A percentile compares a stretch with the other conserved stretches of the same genome.
phyloP scores from a whole-genome alignment of 2,888 invertebrate genomes.

The Eupeodes latifasciatus region DNA sequence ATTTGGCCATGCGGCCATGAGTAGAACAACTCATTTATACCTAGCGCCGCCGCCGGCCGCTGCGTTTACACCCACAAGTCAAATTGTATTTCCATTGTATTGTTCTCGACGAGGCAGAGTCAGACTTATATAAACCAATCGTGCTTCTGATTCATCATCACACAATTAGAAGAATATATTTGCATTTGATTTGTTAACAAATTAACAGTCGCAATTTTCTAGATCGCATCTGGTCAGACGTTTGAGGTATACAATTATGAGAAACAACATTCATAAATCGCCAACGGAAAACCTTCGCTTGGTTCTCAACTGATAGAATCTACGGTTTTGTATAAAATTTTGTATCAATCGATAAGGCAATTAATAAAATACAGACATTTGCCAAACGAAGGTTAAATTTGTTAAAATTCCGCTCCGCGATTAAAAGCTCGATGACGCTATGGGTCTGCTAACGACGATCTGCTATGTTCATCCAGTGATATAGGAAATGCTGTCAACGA shows the following conservation, averaged over 20 bases:
- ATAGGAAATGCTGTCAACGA: not conserved
- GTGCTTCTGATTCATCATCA: slow-evolving; percentile 20
- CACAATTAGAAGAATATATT: slow-evolving; percentile 18
- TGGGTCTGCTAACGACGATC: slow-evolving; percentile 21
- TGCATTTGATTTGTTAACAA: slow-evolving; percentile 35
- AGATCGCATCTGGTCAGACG: slow-evolving; percentile 21
- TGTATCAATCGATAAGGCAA: slow-evolving; percentile 25
- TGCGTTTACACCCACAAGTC: slow-evolving; percentile 18
- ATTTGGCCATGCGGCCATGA: slow-evolving; percentile 7
- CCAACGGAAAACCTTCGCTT: slow-evolving; percentile 19
- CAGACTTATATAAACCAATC: not conserved
- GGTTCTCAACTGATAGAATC: slow-evolving; percentile 27
- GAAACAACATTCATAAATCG: not conserved
- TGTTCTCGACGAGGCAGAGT: not conserved
- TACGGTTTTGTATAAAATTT: slow-evolving; percentile 24
- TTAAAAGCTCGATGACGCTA: slow-evolving; percentile 22
- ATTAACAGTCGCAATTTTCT: slow-evolving; percentile 16
- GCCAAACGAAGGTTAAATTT: slow-evolving; percentile 43
- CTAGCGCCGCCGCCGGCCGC: no score
- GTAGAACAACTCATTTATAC: slow-evolving; percentile 4
- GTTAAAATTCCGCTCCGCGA: slow-evolving; percentile 36
- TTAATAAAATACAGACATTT: slow-evolving; percentile 52
- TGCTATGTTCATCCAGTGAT: slow-evolving; percentile 23
- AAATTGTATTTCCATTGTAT: not conserved
- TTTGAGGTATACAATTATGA: no score